Evolutionary conservation across 2,888 invertebrate species (phyloP), one percentile per base, ranked within the genome.

Genomic region (Mongoloraphidia duomilia): DNA sequence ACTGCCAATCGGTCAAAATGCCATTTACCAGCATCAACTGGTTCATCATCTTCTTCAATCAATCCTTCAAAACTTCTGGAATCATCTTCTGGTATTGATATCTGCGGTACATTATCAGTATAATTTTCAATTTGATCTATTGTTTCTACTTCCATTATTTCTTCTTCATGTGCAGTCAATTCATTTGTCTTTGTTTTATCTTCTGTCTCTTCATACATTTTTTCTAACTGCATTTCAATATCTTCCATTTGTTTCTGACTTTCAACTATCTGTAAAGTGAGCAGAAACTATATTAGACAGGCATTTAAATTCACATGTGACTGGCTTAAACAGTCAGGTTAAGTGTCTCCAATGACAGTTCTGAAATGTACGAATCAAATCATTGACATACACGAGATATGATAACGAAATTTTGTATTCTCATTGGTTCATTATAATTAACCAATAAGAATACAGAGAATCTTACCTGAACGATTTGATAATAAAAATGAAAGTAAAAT

Each of bases 171-270:
- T 41, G 52, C 52, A 52, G 33, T 49, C 46, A 43, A 50, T 51
- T 34, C 54, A 54, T 26, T 51, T 41, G 10, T 55, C 52, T 35
- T 44, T 37, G 45, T 53, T 54, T 42, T 44, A 50, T 43, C 42
- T 54, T 55, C 33, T 53, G 49, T 43, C 49, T 58, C 55, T 38
- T 60, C 62, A 49, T 66, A 64, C 43, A 67, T 63, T 57, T 63
- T 62, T n/a, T 62, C 65, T 44, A 67, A 50, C 50, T 63, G 62
- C 57, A 64, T 61, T 56, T 67, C 66, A 49, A 68, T 64, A 47
- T 66, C 67, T 49, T 65, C 63, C 37, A 65, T 59, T n/a, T 48
- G 34, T 26, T 34, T 42, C 8, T 17, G 26, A 10, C 38, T 34
- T 17, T 26, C 33, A 12, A 40, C 12, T 42, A 38, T 43, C 48